Evolutionary conservation across 2,113 vertebrate genomes (phyloP), one percentile per base, ranked within the genome.

Genomic region (Uria lomvia): DNA sequence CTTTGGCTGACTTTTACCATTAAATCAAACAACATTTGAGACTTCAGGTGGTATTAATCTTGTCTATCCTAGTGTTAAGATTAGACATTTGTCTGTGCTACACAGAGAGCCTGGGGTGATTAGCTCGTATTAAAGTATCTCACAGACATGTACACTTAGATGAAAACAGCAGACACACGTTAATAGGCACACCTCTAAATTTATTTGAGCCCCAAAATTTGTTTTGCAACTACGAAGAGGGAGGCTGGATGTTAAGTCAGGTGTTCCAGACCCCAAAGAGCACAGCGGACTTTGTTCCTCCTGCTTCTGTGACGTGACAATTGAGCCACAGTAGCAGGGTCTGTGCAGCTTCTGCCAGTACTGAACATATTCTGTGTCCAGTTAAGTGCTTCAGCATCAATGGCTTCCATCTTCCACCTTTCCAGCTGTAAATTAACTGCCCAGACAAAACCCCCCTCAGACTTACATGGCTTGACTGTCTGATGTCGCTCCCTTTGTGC

Each of bases 401-500:
- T 78, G 16, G 27, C 5, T 53, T 74, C 55, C 45, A 94, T 12
- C 32, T 34, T 67, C 23, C 32, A 59, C 62, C 29, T 59, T 65
- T 14, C 52, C 72, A 59, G 26, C 26, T 66, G 32, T 15, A n/a
- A 76, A 68, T 8, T 7, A 72, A 38, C 22, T 34, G 10, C 42
- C 55, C 71, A 72, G 34, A 9, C 60, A 67, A 62, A 96, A 83
- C 13, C n/a, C 40, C 42, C 63, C 42, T 20, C 20, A 27, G 49
- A 96, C 98, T 98, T 94, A 98, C 98, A 30, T 50, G 52, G 52
- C 47, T 43, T 30, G 70, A 7, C 7, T 24, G 7, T 12, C 68
- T 66, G 87, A 50, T 3, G 15, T 11, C 1, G 0, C 4, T 55
- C 15, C 70, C 1, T 5, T 71, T 9, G 40, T 87, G 75, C 42